These are phyloP conservation scores for Venturia canescens DNA, from an alignment of 1,140 invertebrate genomes.

Conservation along the genomic window DNA sequence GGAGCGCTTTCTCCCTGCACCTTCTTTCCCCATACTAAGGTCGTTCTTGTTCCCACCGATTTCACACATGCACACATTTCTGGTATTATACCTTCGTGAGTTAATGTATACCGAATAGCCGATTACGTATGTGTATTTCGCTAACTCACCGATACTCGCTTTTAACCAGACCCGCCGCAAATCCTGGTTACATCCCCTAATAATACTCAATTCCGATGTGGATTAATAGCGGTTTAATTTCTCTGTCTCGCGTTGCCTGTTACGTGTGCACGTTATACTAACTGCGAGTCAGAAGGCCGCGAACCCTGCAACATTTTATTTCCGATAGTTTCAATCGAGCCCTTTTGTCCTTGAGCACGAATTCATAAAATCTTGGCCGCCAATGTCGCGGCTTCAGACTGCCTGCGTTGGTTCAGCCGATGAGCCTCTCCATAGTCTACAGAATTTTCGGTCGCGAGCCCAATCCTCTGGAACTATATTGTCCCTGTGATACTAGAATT, in stretches of 20 bases:
- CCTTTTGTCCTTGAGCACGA: neutral
- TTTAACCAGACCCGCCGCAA: conserved; percentile 73
- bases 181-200: conserved; percentile 74
- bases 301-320: neutral
- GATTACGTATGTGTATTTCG: conserved; percentile 30
- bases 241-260: conserved; percentile 52
- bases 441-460: conserved; percentile 3
- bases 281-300: neutral
- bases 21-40: neutral
- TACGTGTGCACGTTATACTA: neutral
- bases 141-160: conserved; percentile 60
- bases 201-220: conserved; percentile 77
- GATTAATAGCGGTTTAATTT: conserved; percentile 76
- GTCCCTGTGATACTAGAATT: conserved; percentile 52
- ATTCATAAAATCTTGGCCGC: conserved; percentile 3
- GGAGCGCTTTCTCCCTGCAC: conserved; percentile 7
- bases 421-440: conserved; percentile 42
- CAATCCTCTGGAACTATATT: conserved; percentile 54
- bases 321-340: neutral
- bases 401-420: conserved; percentile 46
- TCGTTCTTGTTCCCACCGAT: neutral
- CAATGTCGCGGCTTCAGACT: conserved; percentile 7
- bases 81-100: neutral
- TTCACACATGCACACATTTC: neutral
- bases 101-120: neutral